Evolutionary conservation across 2,888 invertebrate genomes (phyloP), one percentile per base, ranked within the genome.

Genomic region (Aquatica leii): DNA sequence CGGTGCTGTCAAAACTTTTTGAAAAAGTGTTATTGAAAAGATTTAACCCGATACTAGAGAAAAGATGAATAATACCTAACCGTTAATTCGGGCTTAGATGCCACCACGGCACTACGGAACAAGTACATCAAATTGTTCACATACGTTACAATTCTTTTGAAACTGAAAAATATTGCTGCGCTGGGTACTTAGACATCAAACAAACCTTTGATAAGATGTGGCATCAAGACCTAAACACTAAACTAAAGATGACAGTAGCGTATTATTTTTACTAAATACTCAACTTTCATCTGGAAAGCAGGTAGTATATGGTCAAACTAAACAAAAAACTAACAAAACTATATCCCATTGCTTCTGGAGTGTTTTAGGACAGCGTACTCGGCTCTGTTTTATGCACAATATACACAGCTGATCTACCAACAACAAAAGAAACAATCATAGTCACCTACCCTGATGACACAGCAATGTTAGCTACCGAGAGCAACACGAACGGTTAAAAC

Each of bases 341-440:
- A 4, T 52, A 52, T 17, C 52, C 6, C 14, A 9, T 52, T 15
- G 35, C 15, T 35, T 52, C 52, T 1, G 34, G 52, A 52, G 37
- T 52, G 15, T 15, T 35, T 8, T 35, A 52, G 52, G 52, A 18
- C 35, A 52, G 52, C 52, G 52, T 52, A 52, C 35, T 34, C 14
- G 52, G 5, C 35, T 8, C 52, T 35, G 52, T 52, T n/a, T 18
- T 52, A 31, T 31, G 9, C 31, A 31, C 31, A 31, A 31, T 31
- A 31, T 31, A 31, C 17, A 14, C 3, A 12, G 12, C 11, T 43
- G 9, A 43, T 15, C 3, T 43, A 43, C 4, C 9, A 43, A 43
- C 43, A 3, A 43, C 3, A 15, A 9, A 15, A 2, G 11, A n/a
- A 3, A 37, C 1, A 37, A 37, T 12, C n/a, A 3, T 37, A 37